Conservation (phyloP, 2,113 vertebrate species). For the Paramisgurnus dabryanus region DNA sequence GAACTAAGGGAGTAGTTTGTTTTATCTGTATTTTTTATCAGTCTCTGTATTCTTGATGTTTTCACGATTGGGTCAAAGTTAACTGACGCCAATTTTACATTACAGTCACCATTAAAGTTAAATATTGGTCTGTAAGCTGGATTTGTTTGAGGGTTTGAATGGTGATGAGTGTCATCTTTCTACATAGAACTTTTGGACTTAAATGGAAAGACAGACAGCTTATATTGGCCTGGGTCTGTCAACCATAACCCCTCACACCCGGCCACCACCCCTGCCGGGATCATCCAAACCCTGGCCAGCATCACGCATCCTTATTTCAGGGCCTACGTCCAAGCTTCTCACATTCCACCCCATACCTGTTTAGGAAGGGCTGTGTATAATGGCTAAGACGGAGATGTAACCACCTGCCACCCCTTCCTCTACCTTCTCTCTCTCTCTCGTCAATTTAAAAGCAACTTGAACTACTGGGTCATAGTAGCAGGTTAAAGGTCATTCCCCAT, state of each 20-base stretch:
- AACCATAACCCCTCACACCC: not conserved
- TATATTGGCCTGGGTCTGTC: not conserved
- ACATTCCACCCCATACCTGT: conserved; percentile 60
- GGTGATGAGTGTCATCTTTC: not conserved
- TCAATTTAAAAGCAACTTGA: conserved; percentile 43
- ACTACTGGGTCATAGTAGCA: conserved; percentile 33
- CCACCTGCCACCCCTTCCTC: not conserved
- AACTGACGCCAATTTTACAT: not conserved
- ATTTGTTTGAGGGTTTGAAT: not conserved
- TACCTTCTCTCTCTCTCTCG: conserved; percentile 23
- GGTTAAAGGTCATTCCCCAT: conserved; percentile 49
- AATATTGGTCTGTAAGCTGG: not conserved
- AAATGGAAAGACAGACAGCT: not conserved
- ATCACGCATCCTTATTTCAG: conserved; percentile 51
- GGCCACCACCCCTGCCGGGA: not conserved
- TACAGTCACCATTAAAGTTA: conserved; percentile 1
- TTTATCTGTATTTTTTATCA: conserved; percentile 9
- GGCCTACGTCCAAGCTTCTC: conserved; percentile 62
- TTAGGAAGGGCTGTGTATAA: conserved; percentile 49
- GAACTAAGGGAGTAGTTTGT: conserved; percentile 23
- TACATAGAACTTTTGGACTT: not conserved
- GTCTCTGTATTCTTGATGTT: not conserved
- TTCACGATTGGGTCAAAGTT: not conserved
- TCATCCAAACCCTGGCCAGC: conserved; percentile 55
- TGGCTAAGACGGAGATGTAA: conserved; percentile 44